A percentile compares a stretch with the other conserved stretches of the same genome.
phyloP scores from a whole-genome alignment of 2,113 vertebrate species.

The Sitta europaea region DNA sequence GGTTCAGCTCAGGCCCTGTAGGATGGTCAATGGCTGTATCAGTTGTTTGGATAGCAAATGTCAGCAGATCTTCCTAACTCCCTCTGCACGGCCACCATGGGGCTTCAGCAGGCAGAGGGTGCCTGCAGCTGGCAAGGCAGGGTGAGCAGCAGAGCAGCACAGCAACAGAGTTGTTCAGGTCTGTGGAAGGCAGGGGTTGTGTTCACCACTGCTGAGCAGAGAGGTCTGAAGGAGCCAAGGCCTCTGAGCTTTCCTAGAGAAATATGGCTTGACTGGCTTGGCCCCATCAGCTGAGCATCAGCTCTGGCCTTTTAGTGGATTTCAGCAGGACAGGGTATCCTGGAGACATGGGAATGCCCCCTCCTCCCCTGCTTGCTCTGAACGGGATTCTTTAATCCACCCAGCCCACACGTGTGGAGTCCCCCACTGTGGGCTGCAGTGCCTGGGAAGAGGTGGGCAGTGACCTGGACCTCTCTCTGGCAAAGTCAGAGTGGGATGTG shows the following conservation, averaged over 20 bases:
- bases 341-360: neutral
- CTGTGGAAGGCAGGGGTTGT: neutral
- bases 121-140: neutral
- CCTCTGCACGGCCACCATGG: neutral
- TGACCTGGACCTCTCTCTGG: neutral
- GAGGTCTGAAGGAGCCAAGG: neutral
- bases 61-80: neutral
- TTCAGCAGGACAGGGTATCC: neutral
- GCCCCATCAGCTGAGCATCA: neutral
- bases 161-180: neutral
- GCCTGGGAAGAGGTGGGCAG: neutral
- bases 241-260: neutral
- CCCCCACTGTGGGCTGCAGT: accelerated
- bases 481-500: accelerated
- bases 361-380: neutral
- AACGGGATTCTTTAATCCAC: neutral
- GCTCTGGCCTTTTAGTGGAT: neutral
- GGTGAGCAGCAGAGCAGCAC: neutral
- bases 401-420: neutral
- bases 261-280: neutral
- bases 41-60: neutral
- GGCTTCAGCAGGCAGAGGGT: accelerated
- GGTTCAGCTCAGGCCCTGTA: neutral
- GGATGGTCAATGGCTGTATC: neutral
- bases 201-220: neutral